These are phyloP conservation scores for Zygothrica quintamaculata DNA, from an alignment of 2,888 invertebrate species.

Conservation along the genomic window DNA sequence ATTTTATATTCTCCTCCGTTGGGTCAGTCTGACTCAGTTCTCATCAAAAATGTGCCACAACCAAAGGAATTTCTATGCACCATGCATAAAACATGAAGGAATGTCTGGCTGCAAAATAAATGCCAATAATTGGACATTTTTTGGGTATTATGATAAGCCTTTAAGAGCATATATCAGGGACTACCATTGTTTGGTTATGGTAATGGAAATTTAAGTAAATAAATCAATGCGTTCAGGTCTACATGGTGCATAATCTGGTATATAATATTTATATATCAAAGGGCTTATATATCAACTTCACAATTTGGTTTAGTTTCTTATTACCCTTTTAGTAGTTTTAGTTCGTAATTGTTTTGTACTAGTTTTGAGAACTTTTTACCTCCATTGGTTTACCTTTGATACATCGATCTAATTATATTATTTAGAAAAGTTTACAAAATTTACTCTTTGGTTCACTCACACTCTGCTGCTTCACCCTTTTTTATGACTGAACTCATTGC, in stretches of 20 bases:
- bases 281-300: too few species aligned
- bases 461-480: conserved; percentile 13
- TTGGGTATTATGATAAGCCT: conserved; percentile 4
- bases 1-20: neutral
- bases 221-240: too few species aligned
- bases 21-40: conserved; percentile 23
- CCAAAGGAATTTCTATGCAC: conserved; percentile 49
- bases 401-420: conserved; percentile 37
- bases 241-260: too few species aligned
- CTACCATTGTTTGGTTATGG: neutral
- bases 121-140: conserved; percentile 42
- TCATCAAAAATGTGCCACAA: conserved; percentile 26
- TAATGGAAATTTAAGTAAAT: too few species aligned
- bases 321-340: too few species aligned
- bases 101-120: conserved; percentile 58
- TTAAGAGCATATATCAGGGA: conserved; percentile 9
- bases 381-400: too few species aligned
- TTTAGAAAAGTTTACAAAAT: conserved; percentile 25
- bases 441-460: conserved; percentile 15
- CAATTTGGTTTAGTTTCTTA: too few species aligned
- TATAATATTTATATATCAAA: too few species aligned
- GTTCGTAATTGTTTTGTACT: too few species aligned
- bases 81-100: conserved; percentile 70
- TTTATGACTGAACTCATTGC: conserved; percentile 27
- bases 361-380: too few species aligned